phyloP scores from a whole-genome alignment of 2,888 invertebrate species.

The Sceliomorpha sp. region DNA sequence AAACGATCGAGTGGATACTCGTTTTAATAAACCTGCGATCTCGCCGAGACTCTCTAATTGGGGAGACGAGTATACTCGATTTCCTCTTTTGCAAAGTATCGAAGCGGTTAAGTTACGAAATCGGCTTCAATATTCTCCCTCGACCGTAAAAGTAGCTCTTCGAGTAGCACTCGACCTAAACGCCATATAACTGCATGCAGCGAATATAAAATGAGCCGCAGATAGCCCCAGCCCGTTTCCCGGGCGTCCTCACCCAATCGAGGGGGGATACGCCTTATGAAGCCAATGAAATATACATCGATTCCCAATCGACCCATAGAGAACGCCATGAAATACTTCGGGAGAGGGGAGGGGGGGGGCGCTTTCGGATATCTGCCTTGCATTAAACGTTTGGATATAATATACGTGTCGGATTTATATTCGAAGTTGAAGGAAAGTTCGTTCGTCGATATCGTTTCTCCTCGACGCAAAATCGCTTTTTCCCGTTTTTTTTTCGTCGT shows the following conservation, averaged over 20 bases:
- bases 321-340: neutral
- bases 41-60: constrained; percentile 13
- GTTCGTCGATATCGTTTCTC: too few relatives aligned
- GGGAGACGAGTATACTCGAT: too few relatives aligned
- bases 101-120: constrained; percentile 23
- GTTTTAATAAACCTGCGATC: too few relatives aligned
- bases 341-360: too few relatives aligned
- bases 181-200: constrained; percentile 40
- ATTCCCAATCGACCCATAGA: constrained; percentile 7
- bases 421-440: too few relatives aligned
- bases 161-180: constrained; percentile 40
- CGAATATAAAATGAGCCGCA: constrained; percentile 41
- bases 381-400: too few relatives aligned
- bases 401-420: too few relatives aligned
- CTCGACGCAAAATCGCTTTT: too few relatives aligned
- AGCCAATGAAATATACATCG: constrained; percentile 29
- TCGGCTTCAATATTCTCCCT: constrained; percentile 40
- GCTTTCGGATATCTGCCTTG: too few relatives aligned
- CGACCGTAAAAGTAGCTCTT: constrained; percentile 34
- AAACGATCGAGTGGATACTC: too few relatives aligned
- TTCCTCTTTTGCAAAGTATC: constrained; percentile 23
- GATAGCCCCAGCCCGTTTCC: constrained; percentile 28
- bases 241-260: constrained; percentile 20
- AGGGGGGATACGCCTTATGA: constrained; percentile 23
- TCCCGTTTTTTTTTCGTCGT: too few relatives aligned